Conservation (phyloP, 64 coral and sea anemone genomes). For the Stichodactyla helianthus region DNA sequence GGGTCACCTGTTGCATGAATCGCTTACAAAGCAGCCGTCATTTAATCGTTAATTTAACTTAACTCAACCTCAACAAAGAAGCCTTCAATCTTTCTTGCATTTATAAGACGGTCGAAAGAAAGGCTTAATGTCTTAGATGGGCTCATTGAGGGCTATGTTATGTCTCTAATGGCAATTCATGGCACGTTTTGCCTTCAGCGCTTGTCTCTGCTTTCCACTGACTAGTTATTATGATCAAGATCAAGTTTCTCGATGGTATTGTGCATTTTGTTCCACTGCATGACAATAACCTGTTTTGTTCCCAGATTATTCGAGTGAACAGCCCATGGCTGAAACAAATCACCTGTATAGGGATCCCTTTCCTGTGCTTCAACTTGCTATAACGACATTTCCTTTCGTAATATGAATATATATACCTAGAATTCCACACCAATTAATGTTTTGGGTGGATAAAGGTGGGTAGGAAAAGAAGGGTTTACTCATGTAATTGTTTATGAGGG, state of each 20-base stretch:
- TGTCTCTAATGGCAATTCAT: neutral
- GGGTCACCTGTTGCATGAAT: constrained; percentile 21
- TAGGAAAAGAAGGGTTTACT: constrained; percentile 4
- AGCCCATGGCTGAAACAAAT: neutral
- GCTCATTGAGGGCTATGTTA: neutral
- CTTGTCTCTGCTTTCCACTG: neutral
- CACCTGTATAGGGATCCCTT: constrained; percentile 10
- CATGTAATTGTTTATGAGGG: constrained; percentile 4
- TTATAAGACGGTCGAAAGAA: neutral
- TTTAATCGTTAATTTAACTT: constrained; percentile 18
- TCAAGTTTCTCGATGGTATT: constrained; percentile 28
- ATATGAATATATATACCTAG: neutral
- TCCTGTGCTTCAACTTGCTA: neutral
- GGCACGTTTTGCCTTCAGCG: constrained; percentile 7
- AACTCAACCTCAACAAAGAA: constrained; percentile 17
- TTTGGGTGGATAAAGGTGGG: constrained; percentile 7
- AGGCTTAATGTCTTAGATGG: constrained; percentile 14
- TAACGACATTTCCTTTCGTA: constrained; percentile 2
- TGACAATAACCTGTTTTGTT: constrained; percentile 27
- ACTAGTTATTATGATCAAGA: constrained; percentile 38
- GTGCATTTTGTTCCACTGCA: constrained; percentile 8
- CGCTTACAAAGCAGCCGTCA: constrained; percentile 13
- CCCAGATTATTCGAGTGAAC: neutral
- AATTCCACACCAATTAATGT: constrained; percentile 14
- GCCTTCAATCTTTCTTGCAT: neutral